phyloP scores from a whole-genome alignment of 2,888 invertebrate genomes.

The Chrysolina americana region DNA sequence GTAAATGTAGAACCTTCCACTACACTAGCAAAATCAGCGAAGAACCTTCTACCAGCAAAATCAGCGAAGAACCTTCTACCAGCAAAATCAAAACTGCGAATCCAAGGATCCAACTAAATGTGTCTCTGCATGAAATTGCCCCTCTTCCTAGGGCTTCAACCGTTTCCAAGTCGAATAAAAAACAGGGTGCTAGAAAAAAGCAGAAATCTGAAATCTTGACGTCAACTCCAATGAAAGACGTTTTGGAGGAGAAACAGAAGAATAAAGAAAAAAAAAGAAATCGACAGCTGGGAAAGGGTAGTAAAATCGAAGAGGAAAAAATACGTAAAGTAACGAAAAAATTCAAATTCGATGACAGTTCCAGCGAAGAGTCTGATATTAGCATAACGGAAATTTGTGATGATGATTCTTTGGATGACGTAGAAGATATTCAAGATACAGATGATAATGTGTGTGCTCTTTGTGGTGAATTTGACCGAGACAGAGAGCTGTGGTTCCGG shows the following conservation, averaged over 20 bases:
- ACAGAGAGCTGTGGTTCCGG: no score
- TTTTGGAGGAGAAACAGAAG: conserved; percentile 28
- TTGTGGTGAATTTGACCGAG: conserved; percentile 29
- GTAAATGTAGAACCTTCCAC: neutral
- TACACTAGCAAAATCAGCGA: no score
- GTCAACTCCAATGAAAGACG: conserved; percentile 29
- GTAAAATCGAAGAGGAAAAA: conserved; percentile 26
- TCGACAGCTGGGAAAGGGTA: conserved; percentile 15
- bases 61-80: no score
- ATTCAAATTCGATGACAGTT: conserved; percentile 21
- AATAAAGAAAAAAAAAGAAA: conserved; percentile 24
- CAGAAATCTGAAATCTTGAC: conserved; percentile 28
- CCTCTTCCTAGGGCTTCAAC: conserved; percentile 20
- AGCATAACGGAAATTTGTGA: no score
- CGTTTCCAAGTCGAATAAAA: conserved; percentile 30
- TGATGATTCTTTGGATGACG: no score
- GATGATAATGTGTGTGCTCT: conserved; percentile 24
- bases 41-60: no score
- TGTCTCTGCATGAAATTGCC: conserved; percentile 19
- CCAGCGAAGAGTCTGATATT: conserved; percentile 24
- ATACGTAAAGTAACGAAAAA: conserved; percentile 15
- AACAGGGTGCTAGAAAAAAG: conserved; percentile 20
- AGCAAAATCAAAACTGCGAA: conserved; percentile 8
- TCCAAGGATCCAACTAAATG: conserved; percentile 16
- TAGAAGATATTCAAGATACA: no score